phyloP scores from a whole-genome alignment of 2,888 invertebrate species.

The Phyto melanocephala region DNA sequence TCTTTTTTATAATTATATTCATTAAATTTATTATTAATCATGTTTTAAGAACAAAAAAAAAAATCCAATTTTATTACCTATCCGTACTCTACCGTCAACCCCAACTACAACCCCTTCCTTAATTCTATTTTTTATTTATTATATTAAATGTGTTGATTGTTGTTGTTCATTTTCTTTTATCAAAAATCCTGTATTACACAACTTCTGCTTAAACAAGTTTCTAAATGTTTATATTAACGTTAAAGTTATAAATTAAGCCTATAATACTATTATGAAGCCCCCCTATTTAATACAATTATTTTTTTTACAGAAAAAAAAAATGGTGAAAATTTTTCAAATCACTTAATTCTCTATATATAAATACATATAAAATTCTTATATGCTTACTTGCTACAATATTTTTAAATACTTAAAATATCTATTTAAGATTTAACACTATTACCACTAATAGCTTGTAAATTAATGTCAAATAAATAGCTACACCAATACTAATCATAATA shows the following conservation, averaged over 20 bases:
- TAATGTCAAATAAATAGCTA: slow-evolving; percentile 54
- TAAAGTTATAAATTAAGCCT: background rate
- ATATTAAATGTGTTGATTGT: slow-evolving; percentile 22
- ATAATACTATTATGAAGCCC: background rate
- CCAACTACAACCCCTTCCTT: background rate
- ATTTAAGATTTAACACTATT: slow-evolving; percentile 3
- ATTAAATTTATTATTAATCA: slow-evolving; percentile 39
- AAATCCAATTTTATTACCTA: slow-evolving; percentile 24
- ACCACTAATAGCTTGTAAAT: slow-evolving; percentile 43
- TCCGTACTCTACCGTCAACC: background rate
- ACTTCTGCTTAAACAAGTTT: slow-evolving; percentile 26
- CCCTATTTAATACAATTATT: too few species aligned
- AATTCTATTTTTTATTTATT: slow-evolving; percentile 26
- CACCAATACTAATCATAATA: slow-evolving; percentile 22
- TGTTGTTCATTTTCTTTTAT: slow-evolving; percentile 16
- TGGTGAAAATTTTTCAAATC: slow-evolving; percentile 5
- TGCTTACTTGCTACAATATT: slow-evolving; percentile 41
- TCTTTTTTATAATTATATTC: slow-evolving; percentile 14
- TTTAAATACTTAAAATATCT: slow-evolving; percentile 13
- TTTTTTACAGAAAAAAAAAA: background rate
- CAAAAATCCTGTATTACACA: background rate
- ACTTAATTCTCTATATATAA: slow-evolving; percentile 1
- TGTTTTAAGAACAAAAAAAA: slow-evolving; percentile 36
- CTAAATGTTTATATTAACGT: background rate
- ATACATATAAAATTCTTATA: background rate